These are phyloP conservation scores for Leucophenga varia DNA, from an alignment of 1,140 invertebrate species.

Conservation along the genomic window DNA sequence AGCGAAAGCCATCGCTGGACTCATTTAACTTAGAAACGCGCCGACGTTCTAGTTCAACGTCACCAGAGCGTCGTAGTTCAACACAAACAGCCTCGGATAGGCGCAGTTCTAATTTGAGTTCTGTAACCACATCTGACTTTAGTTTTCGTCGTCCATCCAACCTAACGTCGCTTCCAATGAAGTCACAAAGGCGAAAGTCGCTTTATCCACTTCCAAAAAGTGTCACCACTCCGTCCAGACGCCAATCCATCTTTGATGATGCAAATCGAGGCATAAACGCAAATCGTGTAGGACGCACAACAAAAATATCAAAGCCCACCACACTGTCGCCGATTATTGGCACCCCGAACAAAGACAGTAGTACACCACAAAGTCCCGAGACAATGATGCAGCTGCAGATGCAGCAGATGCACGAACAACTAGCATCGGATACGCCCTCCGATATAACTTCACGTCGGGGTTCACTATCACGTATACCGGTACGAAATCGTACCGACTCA, in stretches of 20 bases:
- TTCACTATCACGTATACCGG: slow-evolving; percentile 43
- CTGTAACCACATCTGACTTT: slow-evolving; percentile 49
- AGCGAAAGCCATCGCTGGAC: slow-evolving; percentile 17
- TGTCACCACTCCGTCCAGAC: slow-evolving; percentile 17
- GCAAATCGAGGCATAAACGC: slow-evolving; percentile 11
- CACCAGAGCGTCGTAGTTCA: slow-evolving; percentile 46
- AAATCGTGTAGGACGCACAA: slow-evolving; percentile 17
- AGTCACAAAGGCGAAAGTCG: slow-evolving; percentile 25
- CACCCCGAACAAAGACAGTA: slow-evolving; percentile 52
- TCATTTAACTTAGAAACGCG: slow-evolving; percentile 12
- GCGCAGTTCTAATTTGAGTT: slow-evolving; percentile 48
- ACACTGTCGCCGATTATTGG: slow-evolving; percentile 53
- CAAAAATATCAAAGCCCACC: slow-evolving; percentile 45
- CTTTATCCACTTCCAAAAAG: slow-evolving; percentile 21
- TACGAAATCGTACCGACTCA: slow-evolving; percentile 34
- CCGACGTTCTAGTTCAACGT: slow-evolving; percentile 47
- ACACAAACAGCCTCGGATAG: slow-evolving; percentile 50
- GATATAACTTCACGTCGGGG: slow-evolving; percentile 37
- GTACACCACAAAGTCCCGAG: slow-evolving; percentile 37
- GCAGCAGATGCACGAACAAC: too few relatives aligned
- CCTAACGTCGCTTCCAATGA: slow-evolving; percentile 34
- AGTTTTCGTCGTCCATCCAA: slow-evolving; percentile 43
- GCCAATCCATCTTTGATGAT: slow-evolving; percentile 25
- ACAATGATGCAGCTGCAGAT: slow-evolving; percentile 16
- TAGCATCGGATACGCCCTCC: slow-evolving; percentile 19